Evolutionary conservation across 2,113 vertebrate genomes (phyloP), one percentile per base, ranked within the genome.

Genomic region (Alectura lathami): DNA sequence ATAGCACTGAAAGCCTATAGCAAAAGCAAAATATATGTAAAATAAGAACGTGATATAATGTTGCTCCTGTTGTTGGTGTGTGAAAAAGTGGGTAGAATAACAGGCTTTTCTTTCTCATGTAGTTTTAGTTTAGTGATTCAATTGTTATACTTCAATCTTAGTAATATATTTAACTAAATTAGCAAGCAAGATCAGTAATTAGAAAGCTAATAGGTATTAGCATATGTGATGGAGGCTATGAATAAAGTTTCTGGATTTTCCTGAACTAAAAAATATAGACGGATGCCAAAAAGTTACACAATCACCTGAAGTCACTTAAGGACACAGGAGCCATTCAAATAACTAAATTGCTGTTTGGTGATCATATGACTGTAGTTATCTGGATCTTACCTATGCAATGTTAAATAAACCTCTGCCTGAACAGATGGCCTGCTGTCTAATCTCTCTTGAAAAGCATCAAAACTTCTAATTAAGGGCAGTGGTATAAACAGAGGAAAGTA

Each of bases 351-450:
- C 32, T 92, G 13, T 87, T 93, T 91, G 50, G 27, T 67, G 84
- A 72, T 86, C 17, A 2, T 75, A 79, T 42, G 53, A 76, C 75
- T 73, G 40, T 32, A 85, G 26, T 93, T 93, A 83, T 57, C 27
- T 23, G 53, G 72, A 77, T 42, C 14, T 47, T 88, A 87, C 87
- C 94, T 68, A 76, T 36, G 75, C 59, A 82, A 9, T 64, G 67
- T 93, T 94, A 94, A 96, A 95, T 85, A 96, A 96, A 83, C 40
- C 48, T 81, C 64, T 93, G 68, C 32, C 47, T 73, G 79, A 96
- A 93, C 94, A 96, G 94, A 95, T 96, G 93, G 93, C 24, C 63
- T 64, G 48, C 56, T 89, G 53, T 57, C 62, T 89, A 42, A 56
- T 83, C 4, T 91, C 45, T 80, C 63, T 54, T 91, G 81, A 91